These are phyloP conservation scores for Tauraco erythrolophus DNA, from an alignment of 2,113 vertebrate species.

Conservation along the genomic window DNA sequence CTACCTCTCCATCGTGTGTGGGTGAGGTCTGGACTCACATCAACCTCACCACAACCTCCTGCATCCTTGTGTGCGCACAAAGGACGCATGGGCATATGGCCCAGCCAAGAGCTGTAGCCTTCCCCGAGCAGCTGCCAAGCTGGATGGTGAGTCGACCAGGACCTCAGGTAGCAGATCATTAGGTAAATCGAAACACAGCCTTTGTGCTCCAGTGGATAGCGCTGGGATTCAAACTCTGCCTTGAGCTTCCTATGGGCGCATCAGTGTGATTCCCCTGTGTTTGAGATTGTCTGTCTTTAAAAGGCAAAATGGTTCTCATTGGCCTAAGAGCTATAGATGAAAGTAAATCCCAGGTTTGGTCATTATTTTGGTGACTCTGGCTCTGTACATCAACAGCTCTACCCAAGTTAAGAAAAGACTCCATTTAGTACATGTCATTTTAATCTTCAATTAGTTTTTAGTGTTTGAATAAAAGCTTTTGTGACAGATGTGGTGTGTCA, in stretches of 20 bases:
- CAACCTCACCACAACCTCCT: neutral
- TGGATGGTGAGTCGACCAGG: neutral
- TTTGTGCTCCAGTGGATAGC: neutral
- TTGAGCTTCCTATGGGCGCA: neutral
- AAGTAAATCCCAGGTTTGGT: neutral
- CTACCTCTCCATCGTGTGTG: fast-evolving
- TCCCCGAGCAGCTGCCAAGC: neutral
- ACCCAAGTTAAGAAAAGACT: neutral
- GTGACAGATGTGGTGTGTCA: neutral
- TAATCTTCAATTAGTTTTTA: slow-evolving; percentile 6
- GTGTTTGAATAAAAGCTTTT: neutral
- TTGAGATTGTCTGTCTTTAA: neutral
- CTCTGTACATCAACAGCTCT: neutral
- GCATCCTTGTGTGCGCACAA: neutral
- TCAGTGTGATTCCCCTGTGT: neutral
- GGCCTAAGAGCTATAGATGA: neutral
- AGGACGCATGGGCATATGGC: fast-evolving
- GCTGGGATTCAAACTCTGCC: neutral
- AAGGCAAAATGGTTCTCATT: neutral
- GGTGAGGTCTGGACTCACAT: neutral
- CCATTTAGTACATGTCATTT: neutral
- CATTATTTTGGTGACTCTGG: neutral
- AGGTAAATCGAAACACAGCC: neutral
- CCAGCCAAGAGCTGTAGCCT: neutral
- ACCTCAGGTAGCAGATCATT: neutral